Conservation (phyloP, 2,113 vertebrate species). For the Heterotilapia buettikoferi region DNA sequence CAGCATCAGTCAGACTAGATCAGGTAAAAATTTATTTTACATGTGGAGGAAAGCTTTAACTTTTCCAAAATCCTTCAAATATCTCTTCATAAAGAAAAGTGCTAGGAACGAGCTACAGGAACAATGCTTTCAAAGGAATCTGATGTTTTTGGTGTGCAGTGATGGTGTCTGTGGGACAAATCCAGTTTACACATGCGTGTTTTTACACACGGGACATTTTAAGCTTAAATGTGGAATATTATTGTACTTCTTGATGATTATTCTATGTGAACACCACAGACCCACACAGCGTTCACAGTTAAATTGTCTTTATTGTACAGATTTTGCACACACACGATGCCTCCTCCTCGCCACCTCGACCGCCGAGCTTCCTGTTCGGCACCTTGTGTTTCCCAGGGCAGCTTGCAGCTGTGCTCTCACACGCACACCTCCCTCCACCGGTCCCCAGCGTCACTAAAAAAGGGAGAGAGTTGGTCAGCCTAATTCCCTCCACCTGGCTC, state of each 20-base stretch:
- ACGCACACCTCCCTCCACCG: not conserved
- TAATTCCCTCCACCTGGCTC: not conserved
- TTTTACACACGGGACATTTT: not conserved
- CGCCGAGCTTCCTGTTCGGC: not conserved
- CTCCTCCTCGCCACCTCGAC: not conserved
- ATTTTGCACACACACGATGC: not conserved
- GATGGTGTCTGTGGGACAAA: not conserved
- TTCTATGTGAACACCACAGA: not conserved
- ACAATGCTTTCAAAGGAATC: not conserved
- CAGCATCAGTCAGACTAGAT: not conserved
- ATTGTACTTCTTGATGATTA: not conserved
- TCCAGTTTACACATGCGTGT: not conserved
- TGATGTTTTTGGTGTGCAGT: not conserved
- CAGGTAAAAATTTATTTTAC: not conserved
- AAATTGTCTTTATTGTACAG: not conserved
- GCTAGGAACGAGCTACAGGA: rapidly evolving
- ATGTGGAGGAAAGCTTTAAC: not conserved
- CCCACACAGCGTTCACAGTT: not conserved
- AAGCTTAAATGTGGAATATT: not conserved
- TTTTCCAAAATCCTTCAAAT: not conserved
- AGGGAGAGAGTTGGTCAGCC: not conserved
- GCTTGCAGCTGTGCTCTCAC: not conserved
- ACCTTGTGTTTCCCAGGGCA: not conserved
- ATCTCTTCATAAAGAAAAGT: not conserved
- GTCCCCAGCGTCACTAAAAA: too few relatives aligned